These are phyloP conservation scores for Petrocephalus microphthalmus DNA, from an alignment of 2,113 vertebrate species.

Conservation along the genomic window DNA sequence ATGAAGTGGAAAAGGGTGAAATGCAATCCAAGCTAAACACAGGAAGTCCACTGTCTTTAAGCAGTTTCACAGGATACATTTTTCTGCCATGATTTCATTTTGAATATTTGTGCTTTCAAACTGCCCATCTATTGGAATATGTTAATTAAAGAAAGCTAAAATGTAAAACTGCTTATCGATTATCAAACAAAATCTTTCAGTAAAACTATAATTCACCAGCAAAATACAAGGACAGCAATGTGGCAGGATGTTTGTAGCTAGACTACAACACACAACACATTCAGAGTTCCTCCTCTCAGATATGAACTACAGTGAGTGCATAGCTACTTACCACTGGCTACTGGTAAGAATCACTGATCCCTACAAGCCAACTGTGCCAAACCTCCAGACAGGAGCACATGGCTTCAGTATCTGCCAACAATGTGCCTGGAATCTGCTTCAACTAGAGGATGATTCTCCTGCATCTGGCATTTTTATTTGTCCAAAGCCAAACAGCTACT, in stretches of 20 bases:
- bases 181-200: background rate
- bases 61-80: background rate
- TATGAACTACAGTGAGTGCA: background rate
- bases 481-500: background rate
- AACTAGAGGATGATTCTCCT: background rate
- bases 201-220: background rate
- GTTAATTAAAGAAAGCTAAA: background rate
- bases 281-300: background rate
- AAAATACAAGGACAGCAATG: background rate
- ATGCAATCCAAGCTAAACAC: background rate
- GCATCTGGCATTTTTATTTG: background rate
- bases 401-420: background rate
- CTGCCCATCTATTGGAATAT: background rate
- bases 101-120: background rate
- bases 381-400: background rate
- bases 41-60: background rate
- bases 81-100: background rate
- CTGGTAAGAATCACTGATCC: background rate
- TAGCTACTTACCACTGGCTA: constrained; percentile 8
- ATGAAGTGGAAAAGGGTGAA: constrained; percentile 9
- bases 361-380: background rate
- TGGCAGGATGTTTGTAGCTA: background rate
- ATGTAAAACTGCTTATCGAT: background rate
- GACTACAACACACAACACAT: background rate
- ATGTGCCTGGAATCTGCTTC: background rate